Evolutionary conservation across 1,140 invertebrate species (phyloP).

Genomic region (Drosophila ogumai): DNA sequence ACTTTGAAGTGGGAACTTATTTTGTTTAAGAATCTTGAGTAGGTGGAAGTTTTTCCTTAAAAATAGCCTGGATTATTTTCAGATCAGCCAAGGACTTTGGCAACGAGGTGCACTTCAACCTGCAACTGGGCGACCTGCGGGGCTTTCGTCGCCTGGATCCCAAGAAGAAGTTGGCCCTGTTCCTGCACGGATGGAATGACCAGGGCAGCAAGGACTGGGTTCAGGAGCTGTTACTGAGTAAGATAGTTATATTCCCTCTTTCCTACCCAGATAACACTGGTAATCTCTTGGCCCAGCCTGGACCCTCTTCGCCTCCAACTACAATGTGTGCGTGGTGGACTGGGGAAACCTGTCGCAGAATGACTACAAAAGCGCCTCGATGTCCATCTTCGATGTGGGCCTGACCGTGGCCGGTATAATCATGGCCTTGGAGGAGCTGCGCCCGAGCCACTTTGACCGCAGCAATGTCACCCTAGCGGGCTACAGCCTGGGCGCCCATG

Average conservation of each 20-base stretch:
- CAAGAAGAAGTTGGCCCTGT: constrained; percentile 69
- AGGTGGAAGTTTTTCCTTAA: no score
- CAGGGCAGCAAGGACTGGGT: constrained; percentile 81
- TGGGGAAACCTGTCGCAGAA: constrained; percentile 88
- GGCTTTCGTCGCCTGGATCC: constrained; percentile 72
- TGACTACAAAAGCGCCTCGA: constrained; percentile 78
- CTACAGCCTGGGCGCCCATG: constrained; percentile 95
- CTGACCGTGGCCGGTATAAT: constrained; percentile 87
- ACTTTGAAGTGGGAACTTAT: no score
- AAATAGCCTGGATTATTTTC: neutral
- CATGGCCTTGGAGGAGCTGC: constrained; percentile 86
- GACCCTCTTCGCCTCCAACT: constrained; percentile 66
- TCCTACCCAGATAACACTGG: neutral
- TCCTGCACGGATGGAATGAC: constrained; percentile 83
- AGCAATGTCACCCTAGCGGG: constrained; percentile 89
- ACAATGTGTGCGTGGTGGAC: constrained; percentile 86
- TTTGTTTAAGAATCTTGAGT: no score
- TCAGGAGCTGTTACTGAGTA: constrained; percentile 71
- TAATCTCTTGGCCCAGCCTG: constrained; percentile 55
- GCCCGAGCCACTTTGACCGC: constrained; percentile 81
- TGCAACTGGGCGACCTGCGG: constrained; percentile 72
- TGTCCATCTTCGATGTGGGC: constrained; percentile 87
- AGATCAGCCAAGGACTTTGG: constrained; percentile 67
- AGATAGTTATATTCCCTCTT: neutral
- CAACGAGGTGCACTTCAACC: constrained; percentile 68